Base-by-base conservation (phyloP, 2,113 vertebrate species). In the Trogon melanurus region DNA sequence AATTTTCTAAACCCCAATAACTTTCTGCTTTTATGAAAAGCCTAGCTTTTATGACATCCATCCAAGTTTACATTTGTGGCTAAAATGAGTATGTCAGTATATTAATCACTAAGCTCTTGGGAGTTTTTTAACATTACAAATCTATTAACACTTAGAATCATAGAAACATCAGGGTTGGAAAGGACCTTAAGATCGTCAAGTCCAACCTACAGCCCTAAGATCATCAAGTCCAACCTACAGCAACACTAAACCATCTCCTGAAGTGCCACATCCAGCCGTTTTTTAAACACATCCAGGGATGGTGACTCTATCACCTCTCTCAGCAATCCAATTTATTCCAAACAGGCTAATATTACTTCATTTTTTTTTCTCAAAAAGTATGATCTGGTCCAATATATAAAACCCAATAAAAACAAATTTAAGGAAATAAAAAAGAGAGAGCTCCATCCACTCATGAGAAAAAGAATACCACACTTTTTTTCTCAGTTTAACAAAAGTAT, bases 391-490 rank as follows among this genome's bases (percentile, higher is more conserved):
- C 67, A 51, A 65, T 22, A 89, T 83, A 72, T 47, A 48, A 6
- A 11, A 79, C 36, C 8, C 1, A 4, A 27, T 34, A 34, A 75
- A 80, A 72, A 54, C 1, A 83, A 86, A 65, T 17, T 11, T 30
- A 57, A 25, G 27, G 7, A 22, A 57, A 56, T 26, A 29, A 41
- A 19, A 64, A 44, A 66, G 4, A 20, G 15, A 50, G 10, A 11
- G 0, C 2, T 84, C 13, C 8, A 48, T 27, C 5, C 2, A 7
- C 51, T 23, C 9, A 20, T 1, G 1, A 34, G 13, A 19, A 26
- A 57, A 41, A 41, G 47, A 36, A 45, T 19, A 25, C 5, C 1
- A 45, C 18, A 47, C 13, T 41, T 41, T 41, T 9, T 45, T 85
- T 83, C 93, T 70, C 14, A 66, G 19, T 5, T 81, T 67, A 56